Evolutionary conservation across 2,888 invertebrate species (phyloP).

Genomic region (Spodoptera picta): DNA sequence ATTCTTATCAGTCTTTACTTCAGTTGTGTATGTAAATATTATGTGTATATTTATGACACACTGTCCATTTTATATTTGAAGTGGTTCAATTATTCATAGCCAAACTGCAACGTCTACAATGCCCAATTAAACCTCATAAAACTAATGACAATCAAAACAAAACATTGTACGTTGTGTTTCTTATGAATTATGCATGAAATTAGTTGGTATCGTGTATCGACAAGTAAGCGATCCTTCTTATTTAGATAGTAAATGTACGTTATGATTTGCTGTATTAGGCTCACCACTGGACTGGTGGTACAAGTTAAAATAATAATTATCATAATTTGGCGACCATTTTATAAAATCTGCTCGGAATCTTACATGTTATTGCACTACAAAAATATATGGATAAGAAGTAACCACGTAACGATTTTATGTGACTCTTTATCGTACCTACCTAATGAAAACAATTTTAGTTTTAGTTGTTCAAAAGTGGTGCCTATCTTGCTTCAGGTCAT

Average conservation of each 20-base stretch:
- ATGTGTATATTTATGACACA: constrained; percentile 6
- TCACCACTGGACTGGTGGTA: constrained; percentile 24
- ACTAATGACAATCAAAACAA: constrained; percentile 22
- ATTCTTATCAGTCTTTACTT: constrained; percentile 45
- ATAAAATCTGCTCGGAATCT: constrained; percentile 79
- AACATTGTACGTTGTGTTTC: neutral
- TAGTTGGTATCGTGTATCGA: too few species aligned
- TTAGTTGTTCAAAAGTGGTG: too few species aligned
- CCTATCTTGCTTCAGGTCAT: too few species aligned
- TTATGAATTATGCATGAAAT: too few species aligned
- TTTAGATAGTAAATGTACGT: constrained; percentile 6
- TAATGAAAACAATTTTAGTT: too few species aligned
- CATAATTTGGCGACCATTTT: constrained; percentile 6
- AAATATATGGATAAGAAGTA: constrained; percentile 75
- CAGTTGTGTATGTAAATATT: constrained; percentile 18
- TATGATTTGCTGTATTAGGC: constrained; percentile 44
- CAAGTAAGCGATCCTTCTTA: too few species aligned
- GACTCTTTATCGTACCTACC: too few species aligned
- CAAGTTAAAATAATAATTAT: constrained; percentile 24
- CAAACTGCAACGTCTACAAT: constrained; percentile 21
- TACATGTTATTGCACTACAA: constrained; percentile 83
- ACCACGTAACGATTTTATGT: too few species aligned
- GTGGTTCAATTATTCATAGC: constrained; percentile 12
- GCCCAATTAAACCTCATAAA: constrained; percentile 29
- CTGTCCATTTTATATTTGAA: constrained; percentile 17